Conservation (phyloP, 2,797 vertebrate species). For the Linurgus olivaceus region DNA sequence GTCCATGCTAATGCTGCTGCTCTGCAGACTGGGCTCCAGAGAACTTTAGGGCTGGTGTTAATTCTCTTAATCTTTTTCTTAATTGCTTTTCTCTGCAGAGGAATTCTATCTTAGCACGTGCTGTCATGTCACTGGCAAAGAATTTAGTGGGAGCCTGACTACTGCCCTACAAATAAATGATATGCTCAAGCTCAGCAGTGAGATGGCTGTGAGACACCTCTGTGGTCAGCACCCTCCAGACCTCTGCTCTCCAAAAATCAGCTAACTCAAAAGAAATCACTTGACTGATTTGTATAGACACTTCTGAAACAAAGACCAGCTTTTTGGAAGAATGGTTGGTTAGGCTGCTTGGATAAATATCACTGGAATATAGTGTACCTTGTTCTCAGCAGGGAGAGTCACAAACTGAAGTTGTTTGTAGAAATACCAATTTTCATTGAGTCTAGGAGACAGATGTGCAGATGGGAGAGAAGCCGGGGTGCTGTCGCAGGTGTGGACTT, state of each 20-base stretch:
- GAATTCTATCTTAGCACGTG: neutral
- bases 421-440: neutral
- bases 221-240: neutral
- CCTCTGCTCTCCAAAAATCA: neutral
- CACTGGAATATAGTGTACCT: neutral
- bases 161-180: neutral
- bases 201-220: neutral
- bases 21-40: neutral
- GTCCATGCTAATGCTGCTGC: neutral
- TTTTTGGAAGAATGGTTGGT: neutral
- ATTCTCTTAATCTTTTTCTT: neutral
- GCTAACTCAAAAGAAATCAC: neutral
- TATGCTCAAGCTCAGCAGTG: neutral
- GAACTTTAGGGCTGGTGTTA: neutral
- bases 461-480: neutral
- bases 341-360: neutral
- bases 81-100: neutral
- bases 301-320: neutral
- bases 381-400: neutral
- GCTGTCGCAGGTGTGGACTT: neutral
- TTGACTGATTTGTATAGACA: neutral
- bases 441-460: neutral
- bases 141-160: constrained; percentile 3
- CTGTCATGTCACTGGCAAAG: neutral
- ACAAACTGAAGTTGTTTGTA: neutral